Evolutionary conservation across 2,888 invertebrate species (phyloP).

Genomic region (Carabus problematicus): DNA sequence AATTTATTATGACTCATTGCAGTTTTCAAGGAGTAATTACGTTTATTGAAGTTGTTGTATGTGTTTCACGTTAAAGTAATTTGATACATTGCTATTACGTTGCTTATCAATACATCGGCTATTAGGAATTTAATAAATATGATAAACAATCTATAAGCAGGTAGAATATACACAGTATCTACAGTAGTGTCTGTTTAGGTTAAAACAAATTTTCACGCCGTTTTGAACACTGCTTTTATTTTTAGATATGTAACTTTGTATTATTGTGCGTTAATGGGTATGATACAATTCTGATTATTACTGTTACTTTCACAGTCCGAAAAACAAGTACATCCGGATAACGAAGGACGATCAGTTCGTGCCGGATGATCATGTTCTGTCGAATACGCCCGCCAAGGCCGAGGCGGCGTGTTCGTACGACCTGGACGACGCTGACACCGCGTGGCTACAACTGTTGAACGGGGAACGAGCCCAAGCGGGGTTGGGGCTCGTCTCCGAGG

Average conservation of each 20-base stretch:
- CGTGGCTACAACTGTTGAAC: constrained; percentile 88
- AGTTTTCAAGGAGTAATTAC: too few relatives aligned
- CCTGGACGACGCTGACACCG: constrained; percentile 89
- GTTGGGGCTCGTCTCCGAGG: constrained; percentile 77
- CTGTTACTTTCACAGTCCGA: constrained; percentile 71
- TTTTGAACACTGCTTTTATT: not conserved
- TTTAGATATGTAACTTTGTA: not conserved
- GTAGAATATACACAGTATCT: too few relatives aligned
- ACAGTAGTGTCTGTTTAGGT: too few relatives aligned
- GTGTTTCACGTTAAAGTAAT: too few relatives aligned
- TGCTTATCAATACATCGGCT: too few relatives aligned
- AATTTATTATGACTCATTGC: too few relatives aligned
- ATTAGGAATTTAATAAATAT: too few relatives aligned
- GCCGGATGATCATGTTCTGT: constrained; percentile 83
- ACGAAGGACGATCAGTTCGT: constrained; percentile 87
- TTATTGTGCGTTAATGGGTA: not conserved
- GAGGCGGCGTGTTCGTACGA: constrained; percentile 96
- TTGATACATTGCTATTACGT: too few relatives aligned
- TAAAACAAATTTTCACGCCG: not conserved
- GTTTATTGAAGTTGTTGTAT: too few relatives aligned
- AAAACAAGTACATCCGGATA: constrained; percentile 90
- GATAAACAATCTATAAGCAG: too few relatives aligned
- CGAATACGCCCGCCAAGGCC: constrained; percentile 84
- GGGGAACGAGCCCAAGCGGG: constrained; percentile 84
- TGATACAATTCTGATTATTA: constrained; percentile 15